A percentile compares a stretch with the other conserved stretches of the same genome.
phyloP scores from a whole-genome alignment of 1,140 invertebrate species.

The Eumeta japonica region DNA sequence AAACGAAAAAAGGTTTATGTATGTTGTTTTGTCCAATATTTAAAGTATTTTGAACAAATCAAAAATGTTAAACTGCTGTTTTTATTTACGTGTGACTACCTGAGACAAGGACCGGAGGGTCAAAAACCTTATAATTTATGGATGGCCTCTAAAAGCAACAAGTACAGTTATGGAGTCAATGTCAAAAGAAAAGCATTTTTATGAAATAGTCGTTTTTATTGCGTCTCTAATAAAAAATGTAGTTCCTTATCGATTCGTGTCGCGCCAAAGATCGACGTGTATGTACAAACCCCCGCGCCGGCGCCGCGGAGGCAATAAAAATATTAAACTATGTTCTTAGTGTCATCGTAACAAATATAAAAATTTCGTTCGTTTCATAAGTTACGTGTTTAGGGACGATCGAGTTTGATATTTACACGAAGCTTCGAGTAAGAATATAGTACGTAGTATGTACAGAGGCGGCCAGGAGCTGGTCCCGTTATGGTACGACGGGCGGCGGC shows the following conservation, averaged over 20 bases:
- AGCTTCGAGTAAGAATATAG: background rate
- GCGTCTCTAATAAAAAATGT: constrained; percentile 54
- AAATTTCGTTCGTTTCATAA: constrained; percentile 9
- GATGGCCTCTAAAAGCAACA: too few species aligned
- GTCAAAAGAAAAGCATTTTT: constrained; percentile 12
- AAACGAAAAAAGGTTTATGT: too few species aligned
- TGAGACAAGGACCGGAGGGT: too few species aligned
- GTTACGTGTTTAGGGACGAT: constrained; percentile 5
- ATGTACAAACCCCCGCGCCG: too few species aligned
- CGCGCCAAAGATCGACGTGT: too few species aligned
- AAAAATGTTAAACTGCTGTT: too few species aligned
- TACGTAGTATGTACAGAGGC: constrained; percentile 18
- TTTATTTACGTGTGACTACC: too few species aligned
- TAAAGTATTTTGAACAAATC: too few species aligned
- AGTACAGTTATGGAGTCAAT: too few species aligned
- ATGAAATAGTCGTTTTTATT: constrained; percentile 49
- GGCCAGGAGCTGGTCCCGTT: constrained; percentile 37
- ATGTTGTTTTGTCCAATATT: too few species aligned
- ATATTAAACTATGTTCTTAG: constrained; percentile 44
- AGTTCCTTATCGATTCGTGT: constrained; percentile 43
- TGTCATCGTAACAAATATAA: constrained; percentile 34
- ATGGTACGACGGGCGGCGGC: too few species aligned
- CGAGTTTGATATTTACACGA: background rate
- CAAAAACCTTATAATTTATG: too few species aligned
- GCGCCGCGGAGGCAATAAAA: background rate